These are phyloP conservation scores for Urocynchramus pylzowi DNA, from an alignment of 2,113 vertebrate species.

Conservation along the genomic window DNA sequence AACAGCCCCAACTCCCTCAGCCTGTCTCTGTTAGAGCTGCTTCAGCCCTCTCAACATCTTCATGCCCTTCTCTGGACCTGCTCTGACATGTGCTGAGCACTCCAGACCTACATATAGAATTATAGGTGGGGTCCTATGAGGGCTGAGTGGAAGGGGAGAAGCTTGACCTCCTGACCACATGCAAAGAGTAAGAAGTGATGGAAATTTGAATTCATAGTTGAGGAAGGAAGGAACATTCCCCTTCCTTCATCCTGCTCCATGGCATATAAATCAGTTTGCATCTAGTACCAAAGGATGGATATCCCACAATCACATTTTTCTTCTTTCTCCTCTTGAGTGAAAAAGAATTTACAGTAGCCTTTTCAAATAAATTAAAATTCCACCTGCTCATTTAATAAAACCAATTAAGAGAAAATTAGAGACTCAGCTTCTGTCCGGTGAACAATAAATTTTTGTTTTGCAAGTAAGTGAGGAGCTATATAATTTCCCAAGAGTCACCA, in stretches of 20 bases:
- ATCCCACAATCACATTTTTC: neutral
- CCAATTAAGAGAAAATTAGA: neutral
- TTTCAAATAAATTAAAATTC: neutral
- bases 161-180: neutral
- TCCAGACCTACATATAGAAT: neutral
- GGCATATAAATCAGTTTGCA: neutral
- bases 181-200: neutral
- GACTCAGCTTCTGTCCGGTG: neutral
- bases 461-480: neutral
- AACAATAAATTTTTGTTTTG: neutral
- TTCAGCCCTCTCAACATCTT: neutral
- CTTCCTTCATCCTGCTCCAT: neutral
- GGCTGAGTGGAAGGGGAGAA: neutral
- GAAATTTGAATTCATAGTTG: neutral
- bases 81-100: accelerated
- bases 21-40: neutral
- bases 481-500: neutral
- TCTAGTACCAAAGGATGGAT: neutral
- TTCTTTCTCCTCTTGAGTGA: neutral
- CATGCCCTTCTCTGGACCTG: neutral
- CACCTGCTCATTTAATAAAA: neutral
- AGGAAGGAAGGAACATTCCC: neutral
- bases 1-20: neutral
- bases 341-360: neutral
- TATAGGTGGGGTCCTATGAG: neutral